Conservation (phyloP, 1,140 invertebrate genomes). For the Papilio machaon region DNA sequence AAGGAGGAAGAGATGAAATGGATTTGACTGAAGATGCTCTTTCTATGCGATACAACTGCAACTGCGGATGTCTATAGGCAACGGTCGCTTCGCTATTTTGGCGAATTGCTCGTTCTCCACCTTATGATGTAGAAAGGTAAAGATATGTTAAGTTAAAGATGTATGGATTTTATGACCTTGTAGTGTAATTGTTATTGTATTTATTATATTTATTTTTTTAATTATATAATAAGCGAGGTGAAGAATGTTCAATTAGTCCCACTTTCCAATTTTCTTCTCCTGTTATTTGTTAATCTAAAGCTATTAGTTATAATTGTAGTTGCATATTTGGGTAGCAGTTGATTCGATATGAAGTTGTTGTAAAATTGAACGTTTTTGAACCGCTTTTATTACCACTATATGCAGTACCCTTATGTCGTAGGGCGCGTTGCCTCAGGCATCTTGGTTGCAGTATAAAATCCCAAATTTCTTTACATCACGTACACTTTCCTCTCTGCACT, state of each 20-base stretch:
- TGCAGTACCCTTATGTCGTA: background rate
- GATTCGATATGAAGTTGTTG: background rate
- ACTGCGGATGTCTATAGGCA: no score
- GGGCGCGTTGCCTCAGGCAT: slow-evolving; percentile 27
- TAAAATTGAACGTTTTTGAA: background rate
- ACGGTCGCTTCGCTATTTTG: no score
- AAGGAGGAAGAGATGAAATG: no score
- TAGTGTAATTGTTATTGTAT: no score
- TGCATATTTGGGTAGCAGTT: background rate
- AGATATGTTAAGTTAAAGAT: no score
- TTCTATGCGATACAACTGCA: no score
- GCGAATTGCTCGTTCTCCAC: no score
- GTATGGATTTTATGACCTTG: no score
- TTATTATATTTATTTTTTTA: background rate
- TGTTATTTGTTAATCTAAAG: background rate
- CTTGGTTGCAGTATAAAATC: slow-evolving; percentile 46
- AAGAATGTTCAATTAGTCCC: background rate
- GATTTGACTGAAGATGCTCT: no score
- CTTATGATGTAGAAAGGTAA: no score
- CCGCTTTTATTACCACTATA: slow-evolving; percentile 9
- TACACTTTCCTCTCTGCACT: slow-evolving; percentile 40
- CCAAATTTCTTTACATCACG: slow-evolving; percentile 31
- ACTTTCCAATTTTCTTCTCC: background rate
- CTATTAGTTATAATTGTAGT: background rate
- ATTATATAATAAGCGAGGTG: background rate